A percentile compares a stretch with the other conserved stretches of the same genome.
phyloP scores from a whole-genome alignment of 2,888 invertebrate species.

The Noctua pronuba region DNA sequence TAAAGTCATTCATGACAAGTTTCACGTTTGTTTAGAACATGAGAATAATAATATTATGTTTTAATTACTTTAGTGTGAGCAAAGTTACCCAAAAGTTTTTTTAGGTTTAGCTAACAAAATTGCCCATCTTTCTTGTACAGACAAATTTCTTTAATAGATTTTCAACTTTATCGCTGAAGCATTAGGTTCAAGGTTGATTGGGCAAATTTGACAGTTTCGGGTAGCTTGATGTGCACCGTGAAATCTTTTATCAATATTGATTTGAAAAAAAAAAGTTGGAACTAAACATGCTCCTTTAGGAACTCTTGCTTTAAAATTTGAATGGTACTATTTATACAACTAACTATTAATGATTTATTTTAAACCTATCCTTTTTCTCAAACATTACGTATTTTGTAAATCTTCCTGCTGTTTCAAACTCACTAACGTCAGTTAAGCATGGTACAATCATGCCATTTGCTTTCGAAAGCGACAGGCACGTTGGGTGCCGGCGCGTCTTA shows the following conservation, averaged over 20 bases:
- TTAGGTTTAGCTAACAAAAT: no score
- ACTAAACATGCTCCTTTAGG: background rate
- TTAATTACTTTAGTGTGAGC: background rate
- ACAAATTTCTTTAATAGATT: no score
- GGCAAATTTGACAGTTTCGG: no score
- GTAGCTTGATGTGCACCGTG: no score
- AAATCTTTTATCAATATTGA: background rate
- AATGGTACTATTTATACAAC: background rate
- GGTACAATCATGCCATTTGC: slow-evolving; percentile 62
- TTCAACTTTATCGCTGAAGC: no score
- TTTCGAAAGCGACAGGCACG: slow-evolving; percentile 78
- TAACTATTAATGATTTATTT: background rate
- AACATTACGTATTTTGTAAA: background rate
- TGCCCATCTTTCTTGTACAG: background rate
- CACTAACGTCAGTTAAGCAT: slow-evolving; percentile 46
- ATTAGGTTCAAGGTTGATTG: no score
- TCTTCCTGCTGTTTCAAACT: background rate
- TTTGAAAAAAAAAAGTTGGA: background rate
- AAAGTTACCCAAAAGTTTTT: background rate
- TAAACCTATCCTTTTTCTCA: background rate
- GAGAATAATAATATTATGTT: no score
- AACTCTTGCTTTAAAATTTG: background rate
- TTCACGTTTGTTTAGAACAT: background rate
- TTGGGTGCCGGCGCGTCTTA: slow-evolving; percentile 65
- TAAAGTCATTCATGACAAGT: background rate